Evolutionary conservation across 2,797 vertebrate genomes (phyloP).

Genomic region (Gambelia wislizenii): DNA sequence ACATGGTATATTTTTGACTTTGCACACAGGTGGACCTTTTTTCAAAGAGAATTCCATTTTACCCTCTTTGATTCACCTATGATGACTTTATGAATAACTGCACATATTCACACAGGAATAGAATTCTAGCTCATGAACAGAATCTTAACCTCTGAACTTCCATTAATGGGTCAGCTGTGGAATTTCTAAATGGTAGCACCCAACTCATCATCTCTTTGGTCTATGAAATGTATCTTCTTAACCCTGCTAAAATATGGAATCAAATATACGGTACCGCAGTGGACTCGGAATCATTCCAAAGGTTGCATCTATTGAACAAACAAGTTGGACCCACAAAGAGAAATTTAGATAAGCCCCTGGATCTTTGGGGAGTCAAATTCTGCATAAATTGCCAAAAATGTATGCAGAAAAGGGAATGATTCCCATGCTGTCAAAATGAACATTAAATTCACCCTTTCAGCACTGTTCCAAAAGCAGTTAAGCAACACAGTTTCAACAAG

Average conservation of each 20-base stretch:
- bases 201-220: too few relatives aligned
- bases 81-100: not conserved
- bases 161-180: not conserved
- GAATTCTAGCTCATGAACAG: not conserved
- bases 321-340: too few relatives aligned
- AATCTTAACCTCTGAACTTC: too few relatives aligned
- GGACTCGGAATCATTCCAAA: not conserved
- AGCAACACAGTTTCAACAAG: not conserved
- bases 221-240: not conserved
- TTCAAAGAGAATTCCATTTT: not conserved
- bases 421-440: not conserved
- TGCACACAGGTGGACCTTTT: not conserved
- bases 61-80: not conserved
- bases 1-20: not conserved
- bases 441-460: not conserved
- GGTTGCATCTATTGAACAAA: not conserved
- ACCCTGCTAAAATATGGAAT: not conserved
- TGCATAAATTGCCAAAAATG: not conserved
- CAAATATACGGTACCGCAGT: not conserved
- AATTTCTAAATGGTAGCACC: not conserved
- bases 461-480: not conserved
- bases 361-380: not conserved
- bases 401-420: not conserved
- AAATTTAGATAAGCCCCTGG: not conserved
- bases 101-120: not conserved